Evolutionary conservation across 2,888 invertebrate genomes (phyloP), one percentile per base, ranked within the genome.

Genomic region (Boloria euphrosyne): DNA sequence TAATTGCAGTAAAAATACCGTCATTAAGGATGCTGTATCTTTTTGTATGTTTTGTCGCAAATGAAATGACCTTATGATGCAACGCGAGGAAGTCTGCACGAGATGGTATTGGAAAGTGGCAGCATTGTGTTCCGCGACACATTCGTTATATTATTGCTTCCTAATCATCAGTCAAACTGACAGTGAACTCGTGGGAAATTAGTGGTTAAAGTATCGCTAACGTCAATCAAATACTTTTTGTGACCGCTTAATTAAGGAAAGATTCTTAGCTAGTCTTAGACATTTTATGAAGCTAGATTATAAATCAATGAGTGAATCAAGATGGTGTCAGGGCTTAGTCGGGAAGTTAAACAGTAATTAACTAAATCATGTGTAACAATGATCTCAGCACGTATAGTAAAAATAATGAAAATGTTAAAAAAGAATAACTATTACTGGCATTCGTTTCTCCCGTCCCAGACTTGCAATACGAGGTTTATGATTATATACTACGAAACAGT

Each of bases 71-170:
- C 59, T 59, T 27, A n/a, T 67, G 44, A 58, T 51, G 57, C 51
- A 69, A 66, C 57, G 17, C 54, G 59, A 68, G 59, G 58, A 38
- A 50, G 47, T 38, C 31, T 38, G 31, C 22, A 16, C 55, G 63
- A 16, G 55, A 44, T 18, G 13, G 13, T 61, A 76, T 80, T 84
- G 78, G 84, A 87, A 86, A 88, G 86, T 80, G 60, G 17, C 68
- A 4, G 51, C 58, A 58, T 64, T 64, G 64, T 64, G 46, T 16
- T 22, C 59, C 16, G 51, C 80, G 79, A 72, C 69, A 75, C 71
- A 72, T 68, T 74, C 75, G 76, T 77, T 76, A 76, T 75, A 75
- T 77, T 76, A 76, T 49, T 47, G 51, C 65, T 61, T 61, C 66
- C 62, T 49, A 22, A 43, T 51, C 43, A 44, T 54, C 51, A 13